phyloP scores from a whole-genome alignment of 92 coral and sea anemone species.

The Palythoa heliodiscus region DNA sequence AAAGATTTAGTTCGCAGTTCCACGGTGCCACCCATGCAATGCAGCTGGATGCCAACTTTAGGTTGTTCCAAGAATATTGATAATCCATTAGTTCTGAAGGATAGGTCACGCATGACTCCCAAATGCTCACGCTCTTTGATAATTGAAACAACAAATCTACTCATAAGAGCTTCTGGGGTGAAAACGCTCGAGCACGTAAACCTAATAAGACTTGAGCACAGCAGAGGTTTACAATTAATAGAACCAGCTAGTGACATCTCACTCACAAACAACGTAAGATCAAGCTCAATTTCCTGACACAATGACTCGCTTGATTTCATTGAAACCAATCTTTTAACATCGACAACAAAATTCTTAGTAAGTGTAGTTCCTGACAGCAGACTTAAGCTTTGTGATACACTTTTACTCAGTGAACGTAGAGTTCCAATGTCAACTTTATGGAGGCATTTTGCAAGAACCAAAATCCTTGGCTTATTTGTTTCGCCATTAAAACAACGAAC shows the following conservation, averaged over 20 bases:
- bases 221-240: too few relatives aligned
- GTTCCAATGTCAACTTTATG: constrained; percentile 23
- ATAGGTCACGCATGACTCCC: constrained; percentile 8
- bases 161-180: not conserved
- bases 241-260: not conserved
- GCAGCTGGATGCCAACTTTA: not conserved
- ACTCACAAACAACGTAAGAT: not conserved
- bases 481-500: not conserved
- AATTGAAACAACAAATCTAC: not conserved
- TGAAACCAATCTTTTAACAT: not conserved
- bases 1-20: constrained; percentile 14
- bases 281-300: constrained; percentile 14
- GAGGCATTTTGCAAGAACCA: constrained; percentile 24
- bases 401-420: not conserved
- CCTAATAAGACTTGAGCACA: constrained; percentile 1
- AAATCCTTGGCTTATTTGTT: not conserved
- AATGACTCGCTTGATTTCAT: not conserved
- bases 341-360: not conserved
- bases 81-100: not conserved
- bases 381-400: constrained; percentile 22
- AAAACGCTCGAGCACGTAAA: not conserved
- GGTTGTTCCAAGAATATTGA: not conserved
- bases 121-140: not conserved
- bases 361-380: not conserved
- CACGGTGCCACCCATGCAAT: not conserved